A percentile compares a stretch with the other conserved stretches of the same genome.
These are phyloP conservation scores for Polylopha cassiicola DNA, from an alignment of 2,888 invertebrate genomes.

Conservation along the genomic window DNA sequence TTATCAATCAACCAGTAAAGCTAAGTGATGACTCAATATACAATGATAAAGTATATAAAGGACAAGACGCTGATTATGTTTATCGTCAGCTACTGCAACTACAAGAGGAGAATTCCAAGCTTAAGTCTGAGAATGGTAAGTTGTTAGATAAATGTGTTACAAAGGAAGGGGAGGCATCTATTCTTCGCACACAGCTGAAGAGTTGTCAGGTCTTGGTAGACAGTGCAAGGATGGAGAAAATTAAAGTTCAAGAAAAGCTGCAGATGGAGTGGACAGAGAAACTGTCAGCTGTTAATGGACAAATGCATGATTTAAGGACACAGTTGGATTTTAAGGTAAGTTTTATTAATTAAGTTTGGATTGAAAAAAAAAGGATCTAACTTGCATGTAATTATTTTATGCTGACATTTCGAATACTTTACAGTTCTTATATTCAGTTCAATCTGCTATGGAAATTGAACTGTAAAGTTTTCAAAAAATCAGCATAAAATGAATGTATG, in stretches of 20 bases:
- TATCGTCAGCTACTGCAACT: constrained; percentile 53
- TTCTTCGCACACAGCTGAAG: constrained; percentile 73
- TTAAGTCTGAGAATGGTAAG: constrained; percentile 65
- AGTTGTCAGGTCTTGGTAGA: constrained; percentile 62
- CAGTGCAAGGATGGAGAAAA: constrained; percentile 60
- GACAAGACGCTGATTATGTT: constrained; percentile 47
- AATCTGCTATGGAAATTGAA: no score
- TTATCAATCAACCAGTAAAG: constrained; percentile 33
- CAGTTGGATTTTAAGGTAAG: constrained; percentile 77
- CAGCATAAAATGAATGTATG: no score
- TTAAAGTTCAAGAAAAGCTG: constrained; percentile 62
- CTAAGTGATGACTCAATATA: constrained; percentile 48
- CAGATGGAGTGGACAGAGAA: constrained; percentile 74
- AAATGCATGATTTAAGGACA: constrained; percentile 64
- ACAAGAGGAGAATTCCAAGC: constrained; percentile 60
- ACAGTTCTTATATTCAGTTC: no score
- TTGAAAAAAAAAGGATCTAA: no score
- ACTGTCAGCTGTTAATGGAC: constrained; percentile 50
- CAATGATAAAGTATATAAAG: constrained; percentile 52
- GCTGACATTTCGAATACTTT: no score
- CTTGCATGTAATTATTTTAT: no score
- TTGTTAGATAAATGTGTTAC: constrained; percentile 69
- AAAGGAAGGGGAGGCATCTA: constrained; percentile 77
- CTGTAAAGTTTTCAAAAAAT: no score
- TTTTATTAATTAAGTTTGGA: background rate